phyloP scores from a whole-genome alignment of 2,797 vertebrate genomes.

The Enteromius trimaculatus region DNA sequence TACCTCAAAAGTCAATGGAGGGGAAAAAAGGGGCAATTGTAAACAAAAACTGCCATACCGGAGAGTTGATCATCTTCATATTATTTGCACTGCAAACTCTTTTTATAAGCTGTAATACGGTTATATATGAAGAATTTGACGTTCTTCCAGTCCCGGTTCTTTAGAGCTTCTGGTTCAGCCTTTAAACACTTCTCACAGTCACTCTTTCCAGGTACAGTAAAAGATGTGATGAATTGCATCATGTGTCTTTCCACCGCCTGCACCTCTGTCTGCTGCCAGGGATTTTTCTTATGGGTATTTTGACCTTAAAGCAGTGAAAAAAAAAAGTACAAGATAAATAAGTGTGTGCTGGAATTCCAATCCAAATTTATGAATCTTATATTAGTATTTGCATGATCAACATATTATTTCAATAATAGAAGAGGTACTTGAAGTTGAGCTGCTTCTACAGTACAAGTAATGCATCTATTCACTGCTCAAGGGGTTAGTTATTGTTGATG shows the following conservation, averaged over 20 bases:
- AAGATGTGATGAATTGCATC: slow-evolving; percentile 53
- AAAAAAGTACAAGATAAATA: background rate
- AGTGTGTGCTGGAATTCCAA: background rate
- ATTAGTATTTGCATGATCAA: background rate
- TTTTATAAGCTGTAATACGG: slow-evolving; percentile 53
- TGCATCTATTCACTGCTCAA: background rate
- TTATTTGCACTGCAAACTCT: slow-evolving; percentile 39
- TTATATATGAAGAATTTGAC: slow-evolving; percentile 58
- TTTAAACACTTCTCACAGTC: slow-evolving; percentile 64
- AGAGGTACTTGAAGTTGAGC: background rate
- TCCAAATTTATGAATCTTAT: background rate
- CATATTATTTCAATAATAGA: background rate
- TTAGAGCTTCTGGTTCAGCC: slow-evolving; percentile 59
- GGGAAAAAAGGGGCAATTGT: background rate
- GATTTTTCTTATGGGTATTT: slow-evolving; percentile 46
- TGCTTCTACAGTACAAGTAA: background rate
- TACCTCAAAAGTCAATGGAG: background rate
- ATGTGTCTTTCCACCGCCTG: slow-evolving; percentile 53
- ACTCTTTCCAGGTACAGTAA: slow-evolving; percentile 56
- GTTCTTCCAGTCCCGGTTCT: slow-evolving; percentile 54
- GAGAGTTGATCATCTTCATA: background rate
- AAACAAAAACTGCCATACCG: background rate
- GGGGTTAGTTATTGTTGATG: background rate
- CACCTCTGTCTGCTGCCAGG: slow-evolving; percentile 55
- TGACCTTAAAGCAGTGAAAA: slow-evolving; percentile 45